Conservation (phyloP, 2,797 vertebrate species). For the Lutjanus campechanus region DNA sequence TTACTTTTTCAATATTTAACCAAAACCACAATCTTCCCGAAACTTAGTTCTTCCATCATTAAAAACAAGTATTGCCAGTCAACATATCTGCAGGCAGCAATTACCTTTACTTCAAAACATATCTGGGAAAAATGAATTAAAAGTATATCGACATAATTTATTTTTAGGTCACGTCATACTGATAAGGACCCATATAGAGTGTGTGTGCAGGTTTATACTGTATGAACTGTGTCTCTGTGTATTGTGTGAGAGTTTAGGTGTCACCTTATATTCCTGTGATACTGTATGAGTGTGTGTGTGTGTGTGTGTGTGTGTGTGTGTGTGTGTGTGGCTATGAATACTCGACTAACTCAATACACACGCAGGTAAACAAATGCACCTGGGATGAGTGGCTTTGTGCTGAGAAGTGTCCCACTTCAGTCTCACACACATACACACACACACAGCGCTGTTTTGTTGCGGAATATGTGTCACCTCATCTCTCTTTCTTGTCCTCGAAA, state of each 20-base stretch:
- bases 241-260: slow-evolving; percentile 4
- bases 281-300: slow-evolving; percentile 5
- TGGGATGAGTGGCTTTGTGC: slow-evolving; percentile 35
- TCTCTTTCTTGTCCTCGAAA: slow-evolving; percentile 37
- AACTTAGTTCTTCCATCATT: background rate
- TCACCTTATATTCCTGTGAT: slow-evolving; percentile 53
- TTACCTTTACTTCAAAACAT: background rate
- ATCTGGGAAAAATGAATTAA: background rate
- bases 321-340: background rate
- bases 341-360: background rate
- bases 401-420: slow-evolving; percentile 45
- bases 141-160: background rate
- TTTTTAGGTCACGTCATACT: background rate
- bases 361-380: slow-evolving; percentile 27
- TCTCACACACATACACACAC: slow-evolving; percentile 25
- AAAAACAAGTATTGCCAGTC: background rate
- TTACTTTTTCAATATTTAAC: slow-evolving; percentile 3
- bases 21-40: background rate
- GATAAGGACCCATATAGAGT: background rate
- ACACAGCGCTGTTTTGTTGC: slow-evolving; percentile 29
- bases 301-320: slow-evolving; percentile 1
- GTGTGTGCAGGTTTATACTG: background rate
- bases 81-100: background rate
- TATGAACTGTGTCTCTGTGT: background rate
- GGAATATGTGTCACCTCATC: slow-evolving; percentile 55